Conservation (phyloP, 2,888 invertebrate genomes). For the Acanthosepion lycidas region DNA sequence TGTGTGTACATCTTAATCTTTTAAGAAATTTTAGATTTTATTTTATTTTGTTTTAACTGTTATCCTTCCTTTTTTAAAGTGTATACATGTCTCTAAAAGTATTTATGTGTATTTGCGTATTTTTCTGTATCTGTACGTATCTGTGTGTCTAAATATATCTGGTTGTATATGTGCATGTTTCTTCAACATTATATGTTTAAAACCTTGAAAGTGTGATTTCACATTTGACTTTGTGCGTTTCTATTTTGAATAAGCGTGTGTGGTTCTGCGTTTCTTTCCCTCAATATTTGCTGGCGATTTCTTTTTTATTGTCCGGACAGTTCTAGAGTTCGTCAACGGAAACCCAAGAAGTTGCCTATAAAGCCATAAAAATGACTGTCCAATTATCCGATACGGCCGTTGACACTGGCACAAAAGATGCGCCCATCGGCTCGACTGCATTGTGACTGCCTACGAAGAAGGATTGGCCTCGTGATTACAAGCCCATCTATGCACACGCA, state of each 20-base stretch:
- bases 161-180: background rate
- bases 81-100: background rate
- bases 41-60: background rate
- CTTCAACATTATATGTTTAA: background rate
- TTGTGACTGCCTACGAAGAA: background rate
- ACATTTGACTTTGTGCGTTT: background rate
- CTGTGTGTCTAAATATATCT: background rate
- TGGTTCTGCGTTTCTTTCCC: background rate
- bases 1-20: background rate
- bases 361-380: background rate
- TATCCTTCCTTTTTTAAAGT: too few species aligned
- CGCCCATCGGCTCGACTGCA: background rate
- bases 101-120: background rate
- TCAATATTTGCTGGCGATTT: background rate
- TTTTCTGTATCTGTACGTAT: background rate
- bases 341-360: constrained; percentile 33
- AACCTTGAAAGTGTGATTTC: background rate
- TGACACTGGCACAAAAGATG: constrained; percentile 33
- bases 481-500: background rate
- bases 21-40: background rate
- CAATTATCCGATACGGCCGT: constrained; percentile 21
- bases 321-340: constrained; percentile 9
- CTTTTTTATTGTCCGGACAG: background rate
- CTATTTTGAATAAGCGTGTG: background rate
- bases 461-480: background rate